Evolutionary conservation across 2,888 invertebrate genomes (phyloP).

Genomic region (Germaria angustata): DNA sequence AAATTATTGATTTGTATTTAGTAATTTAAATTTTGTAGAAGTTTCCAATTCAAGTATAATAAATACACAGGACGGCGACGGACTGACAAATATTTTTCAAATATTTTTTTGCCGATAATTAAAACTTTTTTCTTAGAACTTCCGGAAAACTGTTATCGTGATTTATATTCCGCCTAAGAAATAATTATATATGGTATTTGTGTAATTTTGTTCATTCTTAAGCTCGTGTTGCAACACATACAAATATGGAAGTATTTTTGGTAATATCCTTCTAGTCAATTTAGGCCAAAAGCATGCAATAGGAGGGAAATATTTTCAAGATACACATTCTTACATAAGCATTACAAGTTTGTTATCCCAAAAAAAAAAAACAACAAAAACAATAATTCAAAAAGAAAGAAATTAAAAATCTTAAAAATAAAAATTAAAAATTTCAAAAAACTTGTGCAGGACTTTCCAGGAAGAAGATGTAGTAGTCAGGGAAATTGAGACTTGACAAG

Average conservation of each 20-base stretch:
- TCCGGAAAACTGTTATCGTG: conserved; percentile 38
- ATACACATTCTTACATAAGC: neutral
- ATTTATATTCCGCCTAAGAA: conserved; percentile 20
- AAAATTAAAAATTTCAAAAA: conserved; percentile 12
- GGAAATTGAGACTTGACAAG: neutral
- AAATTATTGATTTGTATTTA: too few species aligned
- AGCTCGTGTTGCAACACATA: neutral
- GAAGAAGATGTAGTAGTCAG: neutral
- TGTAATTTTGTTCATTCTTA: neutral
- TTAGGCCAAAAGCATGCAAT: conserved; percentile 5
- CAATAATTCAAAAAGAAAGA: too few species aligned
- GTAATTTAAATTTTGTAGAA: too few species aligned
- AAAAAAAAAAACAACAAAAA: too few species aligned
- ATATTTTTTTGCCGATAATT: too few species aligned
- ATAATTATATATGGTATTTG: neutral
- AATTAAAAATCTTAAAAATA: too few species aligned
- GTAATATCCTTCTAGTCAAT: conserved; percentile 40
- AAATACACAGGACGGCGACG: too few species aligned
- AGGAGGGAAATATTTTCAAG: neutral
- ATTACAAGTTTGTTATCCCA: too few species aligned
- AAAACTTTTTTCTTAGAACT: conserved; percentile 14
- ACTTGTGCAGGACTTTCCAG: neutral
- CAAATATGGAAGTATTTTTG: conserved; percentile 42
- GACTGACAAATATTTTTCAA: too few species aligned
- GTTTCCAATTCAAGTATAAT: too few species aligned